Evolutionary conservation across 2,888 invertebrate genomes (phyloP), one percentile per base, ranked within the genome.

Genomic region (Prionchulus punctatus): DNA sequence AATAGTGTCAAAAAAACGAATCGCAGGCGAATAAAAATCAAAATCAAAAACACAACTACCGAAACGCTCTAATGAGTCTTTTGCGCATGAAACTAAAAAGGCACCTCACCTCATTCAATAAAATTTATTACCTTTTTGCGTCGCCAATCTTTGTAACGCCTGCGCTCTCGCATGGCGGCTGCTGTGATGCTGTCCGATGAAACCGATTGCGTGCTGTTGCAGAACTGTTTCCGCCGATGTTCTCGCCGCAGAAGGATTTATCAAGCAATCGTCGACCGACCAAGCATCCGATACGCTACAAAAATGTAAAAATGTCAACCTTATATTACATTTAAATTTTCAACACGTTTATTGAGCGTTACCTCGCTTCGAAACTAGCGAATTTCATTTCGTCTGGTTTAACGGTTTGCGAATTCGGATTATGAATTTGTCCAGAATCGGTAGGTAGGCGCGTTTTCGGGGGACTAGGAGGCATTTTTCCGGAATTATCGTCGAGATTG

Each of bases 121-220:
- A 36, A 36, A 36, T 12, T 18, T 7, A 36, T 51, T 42, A 64
- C 63, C 62, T 61, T 59, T 72, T 58, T 74, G 74, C 4, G 69
- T 69, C 1, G 73, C 73, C 59, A 74, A 60, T 66, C 73, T 68
- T 59, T 73, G 75, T 18, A 74, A 60, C 31, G 72, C 73, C 58
- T 73, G 73, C 2, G 67, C 67, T 60, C 72, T 72, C 53, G 72
- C 72, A 42, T 73, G n/a, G 7, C 26, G 2, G 4, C 21, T 21
- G 7, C 12, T 2, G 49, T 2, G 21, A 30, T 42, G 25, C 3
- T 12, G 18, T 27, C 26, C 36, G 2, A 26, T 3, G 27, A 4
- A 4, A 23, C n/a, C 27, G 2, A 26, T 7, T 4, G 2, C 31
- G 48, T 58, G 55, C 15, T 42, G 51, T 23, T 58, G 42, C 2